Evolutionary conservation across 2,113 vertebrate species (phyloP), one percentile per base, ranked within the genome.

Genomic region (Barnardius zonarius): DNA sequence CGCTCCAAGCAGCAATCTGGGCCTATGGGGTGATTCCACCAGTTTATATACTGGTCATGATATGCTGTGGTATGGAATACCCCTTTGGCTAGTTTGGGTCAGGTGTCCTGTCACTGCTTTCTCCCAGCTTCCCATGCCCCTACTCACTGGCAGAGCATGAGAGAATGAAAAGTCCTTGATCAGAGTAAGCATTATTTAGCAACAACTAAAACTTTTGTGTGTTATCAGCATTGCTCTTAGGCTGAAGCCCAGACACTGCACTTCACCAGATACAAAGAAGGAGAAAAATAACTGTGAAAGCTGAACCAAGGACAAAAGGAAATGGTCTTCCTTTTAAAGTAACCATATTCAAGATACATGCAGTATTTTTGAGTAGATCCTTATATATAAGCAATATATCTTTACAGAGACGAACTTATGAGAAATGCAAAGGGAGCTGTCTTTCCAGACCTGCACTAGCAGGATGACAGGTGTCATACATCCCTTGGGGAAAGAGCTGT

Each of bases 281-380:
- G 33, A 59, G 33, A 59, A 59, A n/a, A 35, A 59, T n/a, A 23
- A 35, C 57, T 59, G 55, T n/a, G 33, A 35, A 15, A 59, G 20
- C 33, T 59, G 57, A 59, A 15, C 13, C 57, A 59, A 59, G 20
- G 57, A n/a, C 57, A 24, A 35, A 78, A 73, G 9, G 9, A 66
- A 84, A n/a, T 41, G 1, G 28, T 54, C 8, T 91, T 83, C 15
- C 6, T 88, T 92, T 91, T 49, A 83, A 86, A 49, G 3, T 0
- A 57, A 23, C 4, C 3, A 24, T 77, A 92, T 91, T 66, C 24
- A 86, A 64, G 17, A n/a, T 19, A 20, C 2, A 39, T 30, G 11
- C 3, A 43, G 8, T 1, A 57, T 59, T 43, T 62, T 7, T 8
- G 0, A 63, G 27, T 8, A 73, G 19, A 72, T 64, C 2, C 11